These are phyloP conservation scores for Hydrochoerus hydrochaeris DNA, from an alignment of 2,113 vertebrate species.

Conservation along the genomic window DNA sequence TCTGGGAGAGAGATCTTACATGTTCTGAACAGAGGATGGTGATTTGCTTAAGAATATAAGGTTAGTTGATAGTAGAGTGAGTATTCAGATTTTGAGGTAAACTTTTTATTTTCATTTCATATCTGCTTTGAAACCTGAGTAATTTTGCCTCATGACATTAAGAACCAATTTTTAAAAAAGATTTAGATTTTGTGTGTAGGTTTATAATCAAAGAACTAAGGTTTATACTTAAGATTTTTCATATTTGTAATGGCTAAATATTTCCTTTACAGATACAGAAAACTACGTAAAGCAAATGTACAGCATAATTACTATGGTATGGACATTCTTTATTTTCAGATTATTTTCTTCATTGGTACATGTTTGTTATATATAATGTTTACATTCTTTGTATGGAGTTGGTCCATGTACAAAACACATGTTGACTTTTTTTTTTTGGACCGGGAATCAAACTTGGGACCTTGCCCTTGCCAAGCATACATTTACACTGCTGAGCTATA, in stretches of 20 bases:
- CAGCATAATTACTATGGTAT: background rate
- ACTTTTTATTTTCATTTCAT: background rate
- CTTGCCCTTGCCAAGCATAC: no score
- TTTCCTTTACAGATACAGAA: background rate
- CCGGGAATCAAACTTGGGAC: no score
- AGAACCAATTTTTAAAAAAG: background rate
- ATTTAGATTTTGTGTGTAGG: background rate
- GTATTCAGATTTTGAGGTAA: conserved; percentile 28
- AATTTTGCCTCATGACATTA: background rate
- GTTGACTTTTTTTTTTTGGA: no score
- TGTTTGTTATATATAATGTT: background rate
- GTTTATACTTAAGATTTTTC: background rate
- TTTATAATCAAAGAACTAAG: background rate
- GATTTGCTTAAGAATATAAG: background rate
- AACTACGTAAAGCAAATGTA: no score
- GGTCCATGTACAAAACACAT: no score
- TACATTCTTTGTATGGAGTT: no score
- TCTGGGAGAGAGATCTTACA: background rate
- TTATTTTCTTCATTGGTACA: background rate
- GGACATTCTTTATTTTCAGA: background rate
- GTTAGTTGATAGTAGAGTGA: background rate
- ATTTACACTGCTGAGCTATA: no score
- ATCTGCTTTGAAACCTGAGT: background rate
- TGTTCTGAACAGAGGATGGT: background rate
- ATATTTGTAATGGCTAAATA: background rate